Conservation (phyloP, 2,797 vertebrate genomes). For the Adelosebastes latens region DNA sequence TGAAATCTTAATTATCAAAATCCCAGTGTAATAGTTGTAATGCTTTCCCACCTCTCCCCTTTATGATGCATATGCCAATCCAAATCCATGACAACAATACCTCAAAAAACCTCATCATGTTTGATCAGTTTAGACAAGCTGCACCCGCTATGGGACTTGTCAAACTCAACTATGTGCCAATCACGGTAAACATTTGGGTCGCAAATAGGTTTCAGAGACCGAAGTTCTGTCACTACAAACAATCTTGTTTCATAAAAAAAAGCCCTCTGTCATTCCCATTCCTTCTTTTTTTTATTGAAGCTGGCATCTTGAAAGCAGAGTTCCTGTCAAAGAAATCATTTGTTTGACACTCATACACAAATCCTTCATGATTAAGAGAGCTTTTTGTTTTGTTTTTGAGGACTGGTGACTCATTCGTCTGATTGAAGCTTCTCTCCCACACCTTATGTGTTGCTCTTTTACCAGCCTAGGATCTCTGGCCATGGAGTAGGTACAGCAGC, state of each 20-base stretch:
- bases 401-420: conserved; percentile 41
- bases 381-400: conserved; percentile 8
- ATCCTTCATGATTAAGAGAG: conserved; percentile 37
- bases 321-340: conserved; percentile 42
- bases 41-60: neutral
- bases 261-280: conserved; percentile 3
- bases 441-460: neutral
- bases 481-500: neutral
- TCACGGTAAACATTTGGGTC: conserved; percentile 35
- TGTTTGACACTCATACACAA: conserved; percentile 30
- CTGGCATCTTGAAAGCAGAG: conserved; percentile 31
- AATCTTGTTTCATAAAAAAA: neutral
- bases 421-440: neutral
- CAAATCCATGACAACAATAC: neutral
- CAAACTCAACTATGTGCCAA: conserved; percentile 22
- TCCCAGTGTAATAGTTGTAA: neutral
- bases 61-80: neutral
- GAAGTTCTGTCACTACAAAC: conserved; percentile 45
- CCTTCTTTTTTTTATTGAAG: conserved; percentile 22
- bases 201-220: conserved; percentile 21
- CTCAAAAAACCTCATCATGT: conserved; percentile 15
- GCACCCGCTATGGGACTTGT: conserved; percentile 7
- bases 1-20: neutral
- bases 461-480: neutral
- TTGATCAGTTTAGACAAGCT: conserved; percentile 21